These are phyloP conservation scores for Lycopodina hypogea DNA, from an alignment of 37 sponge, comb jelly and placozoan species.

Conservation along the genomic window DNA sequence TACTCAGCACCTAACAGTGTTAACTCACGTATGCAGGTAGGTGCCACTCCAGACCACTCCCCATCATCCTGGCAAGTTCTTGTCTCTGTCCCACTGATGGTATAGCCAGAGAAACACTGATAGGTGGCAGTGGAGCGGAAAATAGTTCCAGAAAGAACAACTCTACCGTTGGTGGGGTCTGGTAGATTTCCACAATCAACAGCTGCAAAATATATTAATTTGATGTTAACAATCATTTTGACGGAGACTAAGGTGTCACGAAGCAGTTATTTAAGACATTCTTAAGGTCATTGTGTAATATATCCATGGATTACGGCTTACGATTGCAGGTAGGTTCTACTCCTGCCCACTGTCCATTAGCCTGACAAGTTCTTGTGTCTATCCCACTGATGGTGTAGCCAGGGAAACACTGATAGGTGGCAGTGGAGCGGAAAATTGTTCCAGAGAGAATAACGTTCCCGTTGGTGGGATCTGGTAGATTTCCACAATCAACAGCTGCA, in stretches of 20 bases:
- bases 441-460: slow-evolving; percentile 11
- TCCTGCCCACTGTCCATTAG: slow-evolving; percentile 18
- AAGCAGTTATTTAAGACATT: no score
- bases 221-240: no score
- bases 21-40: slow-evolving; percentile 27
- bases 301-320: no score
- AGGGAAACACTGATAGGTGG: slow-evolving; percentile 17
- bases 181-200: slow-evolving; percentile 15
- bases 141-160: neutral
- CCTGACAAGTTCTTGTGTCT: slow-evolving; percentile 13
- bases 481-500: slow-evolving; percentile 30
- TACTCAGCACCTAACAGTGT: no score
- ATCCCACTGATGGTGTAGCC: slow-evolving; percentile 26
- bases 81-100: slow-evolving; percentile 14
- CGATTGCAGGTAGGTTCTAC: slow-evolving; percentile 15
- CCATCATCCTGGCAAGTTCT: slow-evolving; percentile 17
- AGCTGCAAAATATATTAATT: slow-evolving; percentile 22
- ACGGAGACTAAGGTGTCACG: no score
- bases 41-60: slow-evolving; percentile 18
- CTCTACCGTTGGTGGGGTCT: slow-evolving; percentile 28
- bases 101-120: slow-evolving; percentile 23
- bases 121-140: slow-evolving; percentile 15
- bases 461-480: slow-evolving; percentile 16
- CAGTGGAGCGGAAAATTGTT: slow-evolving; percentile 5
- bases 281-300: no score